phyloP scores from a whole-genome alignment of 2,113 vertebrate species.

The Nymphicus hollandicus region DNA sequence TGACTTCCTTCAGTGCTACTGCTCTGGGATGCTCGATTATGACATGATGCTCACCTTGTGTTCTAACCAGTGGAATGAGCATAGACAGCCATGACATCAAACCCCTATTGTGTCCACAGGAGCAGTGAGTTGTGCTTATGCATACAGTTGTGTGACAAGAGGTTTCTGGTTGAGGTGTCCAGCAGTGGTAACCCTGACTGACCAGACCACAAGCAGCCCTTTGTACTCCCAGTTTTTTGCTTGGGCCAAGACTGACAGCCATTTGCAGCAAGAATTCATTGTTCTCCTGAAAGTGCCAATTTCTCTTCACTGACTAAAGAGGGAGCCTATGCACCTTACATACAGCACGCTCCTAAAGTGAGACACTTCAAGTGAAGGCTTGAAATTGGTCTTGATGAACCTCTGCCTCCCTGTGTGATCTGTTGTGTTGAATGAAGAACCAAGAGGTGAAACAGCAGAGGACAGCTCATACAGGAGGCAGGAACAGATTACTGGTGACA shows the following conservation, averaged over 20 bases:
- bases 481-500: background rate
- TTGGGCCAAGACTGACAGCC: background rate
- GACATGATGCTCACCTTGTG: no score
- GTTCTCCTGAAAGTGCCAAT: background rate
- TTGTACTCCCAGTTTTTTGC: accelerated
- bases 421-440: background rate
- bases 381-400: background rate
- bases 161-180: background rate
- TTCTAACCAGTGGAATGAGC: background rate
- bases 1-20: background rate
- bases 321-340: background rate
- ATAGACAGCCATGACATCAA: no score
- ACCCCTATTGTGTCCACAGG: no score
- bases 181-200: background rate
- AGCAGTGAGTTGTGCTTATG: background rate
- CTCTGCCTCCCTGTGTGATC: no score
- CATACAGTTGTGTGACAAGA: background rate
- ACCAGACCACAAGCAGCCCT: no score
- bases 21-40: background rate
- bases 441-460: background rate
- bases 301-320: background rate
- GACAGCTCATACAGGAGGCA: background rate
- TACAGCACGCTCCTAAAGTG: background rate
- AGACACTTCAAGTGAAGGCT: background rate
- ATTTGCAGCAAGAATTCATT: background rate